Evolutionary conservation across 1,140 invertebrate species (phyloP).

Genomic region (Camponotus pennsylvanicus): DNA sequence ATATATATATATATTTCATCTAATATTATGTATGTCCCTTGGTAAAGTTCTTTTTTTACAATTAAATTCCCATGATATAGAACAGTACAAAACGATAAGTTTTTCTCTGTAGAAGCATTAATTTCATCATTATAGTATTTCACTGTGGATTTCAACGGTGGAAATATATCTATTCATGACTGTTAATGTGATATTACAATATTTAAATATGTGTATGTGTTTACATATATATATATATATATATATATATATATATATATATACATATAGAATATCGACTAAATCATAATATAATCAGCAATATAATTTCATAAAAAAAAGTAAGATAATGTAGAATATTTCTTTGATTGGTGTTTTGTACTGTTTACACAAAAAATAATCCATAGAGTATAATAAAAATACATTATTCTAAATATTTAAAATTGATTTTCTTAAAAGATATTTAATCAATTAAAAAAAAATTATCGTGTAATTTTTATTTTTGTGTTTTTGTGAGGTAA

Average conservation of each 20-base stretch:
- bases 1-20: conserved; percentile 24
- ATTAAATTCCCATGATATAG: conserved; percentile 64
- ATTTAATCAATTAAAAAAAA: conserved; percentile 2
- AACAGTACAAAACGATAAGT: conserved; percentile 71
- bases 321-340: not conserved
- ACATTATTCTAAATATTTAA: conserved; percentile 15
- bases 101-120: conserved; percentile 44
- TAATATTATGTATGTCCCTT: conserved; percentile 56
- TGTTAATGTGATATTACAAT: conserved; percentile 67
- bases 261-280: conserved; percentile 41
- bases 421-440: conserved; percentile 15
- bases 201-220: conserved; percentile 51
- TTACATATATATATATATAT: conserved; percentile 46
- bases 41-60: conserved; percentile 54
- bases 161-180: conserved; percentile 34
- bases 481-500: not conserved
- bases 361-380: not conserved
- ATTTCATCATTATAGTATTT: conserved; percentile 36
- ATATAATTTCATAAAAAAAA: conserved; percentile 1
- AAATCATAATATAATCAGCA: conserved; percentile 11
- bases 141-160: conserved; percentile 48
- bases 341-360: not conserved
- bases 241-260: conserved; percentile 36
- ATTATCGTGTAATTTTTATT: not conserved
- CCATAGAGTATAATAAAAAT: not conserved